Evolutionary conservation across 2,888 invertebrate species (phyloP).

Genomic region (Mythimna pallens): DNA sequence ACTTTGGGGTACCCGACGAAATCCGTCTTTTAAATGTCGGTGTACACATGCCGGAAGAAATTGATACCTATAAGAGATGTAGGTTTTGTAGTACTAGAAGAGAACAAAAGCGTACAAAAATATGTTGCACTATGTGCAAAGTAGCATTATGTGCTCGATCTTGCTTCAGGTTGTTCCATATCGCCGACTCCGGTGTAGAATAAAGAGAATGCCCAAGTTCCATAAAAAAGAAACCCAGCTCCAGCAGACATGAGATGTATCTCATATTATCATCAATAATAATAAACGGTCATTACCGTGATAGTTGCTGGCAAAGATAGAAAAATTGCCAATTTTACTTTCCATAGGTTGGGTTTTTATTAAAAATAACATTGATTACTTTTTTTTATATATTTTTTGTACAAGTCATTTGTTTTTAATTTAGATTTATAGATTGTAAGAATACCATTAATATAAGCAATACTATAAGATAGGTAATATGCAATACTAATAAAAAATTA

Average conservation of each 20-base stretch:
- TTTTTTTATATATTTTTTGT: too few relatives aligned
- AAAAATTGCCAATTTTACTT: constrained; percentile 14
- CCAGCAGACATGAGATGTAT: constrained; percentile 14
- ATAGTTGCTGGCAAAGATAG: constrained; percentile 14
- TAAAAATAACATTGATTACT: too few relatives aligned
- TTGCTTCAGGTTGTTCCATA: constrained; percentile 27
- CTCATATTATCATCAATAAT: constrained; percentile 14
- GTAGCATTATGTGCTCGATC: constrained; percentile 17
- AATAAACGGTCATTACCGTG: constrained; percentile 18
- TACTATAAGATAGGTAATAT: too few relatives aligned
- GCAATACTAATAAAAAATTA: too few relatives aligned
- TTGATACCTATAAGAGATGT: constrained; percentile 15
- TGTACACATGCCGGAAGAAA: constrained; percentile 10
- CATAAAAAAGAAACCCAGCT: constrained; percentile 1
- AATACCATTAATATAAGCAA: background rate
- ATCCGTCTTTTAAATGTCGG: constrained; percentile 16
- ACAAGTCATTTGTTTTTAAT: too few relatives aligned
- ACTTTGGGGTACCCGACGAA: constrained; percentile 19
- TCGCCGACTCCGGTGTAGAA: constrained; percentile 22
- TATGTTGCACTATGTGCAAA: constrained; percentile 24
- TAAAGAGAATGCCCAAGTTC: constrained; percentile 19
- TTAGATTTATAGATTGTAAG: too few relatives aligned
- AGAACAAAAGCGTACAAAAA: constrained; percentile 21
- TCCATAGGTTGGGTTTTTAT: background rate
- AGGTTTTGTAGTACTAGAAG: constrained; percentile 23